Evolutionary conservation across 2,888 invertebrate species (phyloP).

Genomic region (Colletes collaris): DNA sequence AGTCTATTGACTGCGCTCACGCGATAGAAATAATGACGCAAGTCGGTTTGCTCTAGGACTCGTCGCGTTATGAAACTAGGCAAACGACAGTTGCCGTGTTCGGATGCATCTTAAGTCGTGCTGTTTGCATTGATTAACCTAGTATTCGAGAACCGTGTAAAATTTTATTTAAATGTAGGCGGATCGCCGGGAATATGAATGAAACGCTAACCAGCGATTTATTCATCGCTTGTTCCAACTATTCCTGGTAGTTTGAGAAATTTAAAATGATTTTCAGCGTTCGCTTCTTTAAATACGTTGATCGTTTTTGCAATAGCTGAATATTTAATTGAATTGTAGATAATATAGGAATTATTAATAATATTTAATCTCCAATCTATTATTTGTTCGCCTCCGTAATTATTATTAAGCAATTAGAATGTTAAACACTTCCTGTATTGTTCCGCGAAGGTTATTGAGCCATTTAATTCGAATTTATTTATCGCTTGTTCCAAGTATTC

Average conservation of each 20-base stretch:
- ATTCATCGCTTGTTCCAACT: background rate
- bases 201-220: background rate
- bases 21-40: conserved; percentile 12
- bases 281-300: no score
- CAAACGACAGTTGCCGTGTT: conserved; percentile 18
- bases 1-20: conserved; percentile 3
- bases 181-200: background rate
- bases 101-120: conserved; percentile 17
- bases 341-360: no score
- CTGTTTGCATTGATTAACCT: conserved; percentile 4
- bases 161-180: background rate
- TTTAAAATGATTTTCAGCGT: no score
- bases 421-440: no score
- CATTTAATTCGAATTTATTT: background rate
- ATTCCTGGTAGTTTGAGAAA: no score
- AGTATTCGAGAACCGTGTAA: background rate
- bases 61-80: conserved; percentile 36
- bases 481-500: background rate
- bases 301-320: no score
- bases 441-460: background rate
- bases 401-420: no score
- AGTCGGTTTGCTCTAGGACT: conserved; percentile 9
- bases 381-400: no score
- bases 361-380: no score
- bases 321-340: no score